Evolutionary conservation across 2,888 invertebrate genomes (phyloP).

Genomic region (Busseola fusca): DNA sequence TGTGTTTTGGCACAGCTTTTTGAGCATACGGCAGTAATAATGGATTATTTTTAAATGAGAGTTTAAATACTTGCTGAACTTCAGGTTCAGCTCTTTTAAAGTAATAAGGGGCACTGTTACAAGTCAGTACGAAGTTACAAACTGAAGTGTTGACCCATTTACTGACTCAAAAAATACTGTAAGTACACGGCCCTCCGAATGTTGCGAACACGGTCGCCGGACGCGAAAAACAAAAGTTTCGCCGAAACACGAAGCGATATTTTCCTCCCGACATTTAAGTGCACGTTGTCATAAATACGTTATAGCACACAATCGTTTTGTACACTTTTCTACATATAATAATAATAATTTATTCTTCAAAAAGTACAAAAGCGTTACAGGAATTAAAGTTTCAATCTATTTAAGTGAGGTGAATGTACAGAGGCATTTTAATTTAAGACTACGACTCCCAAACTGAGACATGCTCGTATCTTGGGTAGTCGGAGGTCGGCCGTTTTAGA

Average conservation of each 20-base stretch:
- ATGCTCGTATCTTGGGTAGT: too few species aligned
- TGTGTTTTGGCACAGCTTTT: too few species aligned
- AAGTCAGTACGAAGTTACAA: constrained; percentile 28
- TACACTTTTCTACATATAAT: too few species aligned
- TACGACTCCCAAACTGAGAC: too few species aligned
- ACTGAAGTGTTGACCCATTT: constrained; percentile 45
- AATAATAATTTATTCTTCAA: too few species aligned
- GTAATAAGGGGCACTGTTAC: neutral
- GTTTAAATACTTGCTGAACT: too few species aligned
- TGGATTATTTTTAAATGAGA: neutral
- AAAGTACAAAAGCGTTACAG: too few species aligned
- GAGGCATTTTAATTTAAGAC: too few species aligned
- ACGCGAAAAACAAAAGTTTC: constrained; percentile 53
- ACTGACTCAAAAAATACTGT: constrained; percentile 38
- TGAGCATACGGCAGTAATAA: too few species aligned
- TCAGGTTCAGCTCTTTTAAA: neutral
- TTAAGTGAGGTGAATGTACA: too few species aligned
- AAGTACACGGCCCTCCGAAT: constrained; percentile 32
- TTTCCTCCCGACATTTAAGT: constrained; percentile 38
- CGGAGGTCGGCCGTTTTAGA: too few species aligned
- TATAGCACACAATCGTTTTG: constrained; percentile 26
- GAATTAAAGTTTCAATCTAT: too few species aligned
- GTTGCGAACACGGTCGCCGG: constrained; percentile 34
- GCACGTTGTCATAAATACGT: constrained; percentile 45
- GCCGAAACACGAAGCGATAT: constrained; percentile 44